phyloP scores from a whole-genome alignment of 2,113 vertebrate species.

The Sapajus apella region DNA sequence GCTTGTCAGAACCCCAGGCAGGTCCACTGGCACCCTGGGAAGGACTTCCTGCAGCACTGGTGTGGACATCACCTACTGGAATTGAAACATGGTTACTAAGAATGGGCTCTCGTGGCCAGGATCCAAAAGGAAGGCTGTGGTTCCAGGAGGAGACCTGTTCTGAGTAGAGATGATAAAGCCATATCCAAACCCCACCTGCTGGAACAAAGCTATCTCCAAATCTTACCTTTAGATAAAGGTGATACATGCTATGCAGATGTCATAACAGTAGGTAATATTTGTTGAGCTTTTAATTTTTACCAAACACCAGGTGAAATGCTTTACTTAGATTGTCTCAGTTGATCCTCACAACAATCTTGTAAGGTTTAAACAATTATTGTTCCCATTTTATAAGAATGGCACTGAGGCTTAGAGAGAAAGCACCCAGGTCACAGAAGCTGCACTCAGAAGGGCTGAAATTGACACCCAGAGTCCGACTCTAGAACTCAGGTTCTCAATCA shows the following conservation, averaged over 20 bases:
- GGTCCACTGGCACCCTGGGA: background rate
- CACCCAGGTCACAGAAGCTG: background rate
- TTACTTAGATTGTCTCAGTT: background rate
- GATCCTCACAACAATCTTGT: background rate
- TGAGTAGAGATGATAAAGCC: background rate
- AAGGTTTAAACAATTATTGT: background rate
- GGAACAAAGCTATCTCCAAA: too few species aligned
- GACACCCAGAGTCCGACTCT: background rate
- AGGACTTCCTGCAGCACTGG: background rate
- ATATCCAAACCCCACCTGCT: background rate
- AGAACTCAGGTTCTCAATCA: background rate
- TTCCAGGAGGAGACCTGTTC: background rate
- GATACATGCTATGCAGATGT: background rate
- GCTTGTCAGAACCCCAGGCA: background rate
- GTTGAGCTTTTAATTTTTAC: background rate
- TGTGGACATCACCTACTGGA: background rate
- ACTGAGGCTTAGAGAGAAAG: background rate
- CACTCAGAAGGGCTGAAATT: background rate
- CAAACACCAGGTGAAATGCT: background rate
- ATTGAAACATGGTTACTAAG: background rate
- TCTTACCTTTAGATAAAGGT: background rate
- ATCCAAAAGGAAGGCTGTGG: background rate
- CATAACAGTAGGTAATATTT: background rate
- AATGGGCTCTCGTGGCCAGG: background rate
- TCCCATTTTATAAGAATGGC: background rate